These are phyloP conservation scores for Cabera pusaria DNA, from an alignment of 2,888 invertebrate genomes.

Conservation along the genomic window DNA sequence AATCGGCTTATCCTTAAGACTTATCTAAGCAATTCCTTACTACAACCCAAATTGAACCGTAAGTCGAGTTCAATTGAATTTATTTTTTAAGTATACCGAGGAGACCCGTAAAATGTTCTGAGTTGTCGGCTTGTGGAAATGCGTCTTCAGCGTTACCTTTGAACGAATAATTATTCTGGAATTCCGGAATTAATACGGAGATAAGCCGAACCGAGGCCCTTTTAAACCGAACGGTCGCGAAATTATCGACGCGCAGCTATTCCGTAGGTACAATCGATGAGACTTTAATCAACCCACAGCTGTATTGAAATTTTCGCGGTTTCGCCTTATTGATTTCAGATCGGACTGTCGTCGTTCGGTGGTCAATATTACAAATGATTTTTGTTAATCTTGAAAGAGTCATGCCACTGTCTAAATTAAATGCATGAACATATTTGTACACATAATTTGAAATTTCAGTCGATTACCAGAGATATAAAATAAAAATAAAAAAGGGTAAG, in stretches of 20 bases:
- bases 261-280: conserved; percentile 42
- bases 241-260: conserved; percentile 47
- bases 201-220: conserved; percentile 58
- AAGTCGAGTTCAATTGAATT: conserved; percentile 35
- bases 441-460: too few species aligned
- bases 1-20: conserved; percentile 72
- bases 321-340: conserved; percentile 20
- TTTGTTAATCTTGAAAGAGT: too few species aligned
- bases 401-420: too few species aligned
- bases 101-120: conserved; percentile 46
- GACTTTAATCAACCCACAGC: conserved; percentile 41
- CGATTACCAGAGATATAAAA: too few species aligned
- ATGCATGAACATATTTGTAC: too few species aligned
- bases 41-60: conserved; percentile 45
- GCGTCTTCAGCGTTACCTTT: conserved; percentile 68
- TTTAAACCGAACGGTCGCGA: conserved; percentile 37
- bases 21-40: conserved; percentile 44
- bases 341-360: too few species aligned
- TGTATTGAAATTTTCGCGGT: conserved; percentile 30
- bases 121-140: conserved; percentile 50
- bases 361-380: too few species aligned
- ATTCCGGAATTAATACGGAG: conserved; percentile 75
- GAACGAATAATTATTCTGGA: conserved; percentile 76
- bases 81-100: conserved; percentile 34
- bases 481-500: conserved; percentile 10